Evolutionary conservation across 2,888 invertebrate species (phyloP), one percentile per base, ranked within the genome.

Genomic region (Halictus ligatus): DNA sequence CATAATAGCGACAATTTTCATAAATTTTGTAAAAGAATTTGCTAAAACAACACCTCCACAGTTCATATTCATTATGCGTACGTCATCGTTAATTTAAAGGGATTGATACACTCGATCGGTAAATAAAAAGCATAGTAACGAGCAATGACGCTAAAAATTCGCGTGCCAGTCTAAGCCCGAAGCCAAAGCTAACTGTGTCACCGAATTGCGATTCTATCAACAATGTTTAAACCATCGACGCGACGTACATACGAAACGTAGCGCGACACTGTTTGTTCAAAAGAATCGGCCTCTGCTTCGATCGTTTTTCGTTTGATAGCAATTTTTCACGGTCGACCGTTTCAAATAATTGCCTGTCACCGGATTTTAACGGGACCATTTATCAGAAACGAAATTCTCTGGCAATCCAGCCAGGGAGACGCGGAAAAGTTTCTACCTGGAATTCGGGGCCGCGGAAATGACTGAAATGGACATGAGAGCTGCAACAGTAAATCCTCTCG

Each of bases 271-370:
- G 40, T 78, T 78, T 74, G 64, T 67, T 82, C 6, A 48, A 69
- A 15, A 82, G 64, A 67, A 29, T 50, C 43, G 50, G 43, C 50
- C 64, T 73, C 13, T 29, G 21, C n/a, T 46, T 35, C 74, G 67
- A 82, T 78, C 50, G 78, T n/a, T 74, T 74, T 74, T 73, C 78
- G 29, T 78, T 74, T 64, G 54, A 46, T 10, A 25, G 64, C 79
- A 74, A 82, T 82, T 82, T 79, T 79, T 79, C 74, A 82, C 79
- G 35, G 67, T 67, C 54, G 54, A 75, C 15, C 54, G 81, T 82
- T 69, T 12, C 74, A 58, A 69, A 79, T 82, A 78, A 82, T 79
- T 82, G 82, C 74, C 74, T 78, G 77, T 64, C 78, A 15, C 72
- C 60, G 72, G 35, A 72, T 58, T 82, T 74, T 74, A 79, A 74